Evolutionary conservation across 2,113 vertebrate genomes (phyloP).

Genomic region (Heterochromis multidens): DNA sequence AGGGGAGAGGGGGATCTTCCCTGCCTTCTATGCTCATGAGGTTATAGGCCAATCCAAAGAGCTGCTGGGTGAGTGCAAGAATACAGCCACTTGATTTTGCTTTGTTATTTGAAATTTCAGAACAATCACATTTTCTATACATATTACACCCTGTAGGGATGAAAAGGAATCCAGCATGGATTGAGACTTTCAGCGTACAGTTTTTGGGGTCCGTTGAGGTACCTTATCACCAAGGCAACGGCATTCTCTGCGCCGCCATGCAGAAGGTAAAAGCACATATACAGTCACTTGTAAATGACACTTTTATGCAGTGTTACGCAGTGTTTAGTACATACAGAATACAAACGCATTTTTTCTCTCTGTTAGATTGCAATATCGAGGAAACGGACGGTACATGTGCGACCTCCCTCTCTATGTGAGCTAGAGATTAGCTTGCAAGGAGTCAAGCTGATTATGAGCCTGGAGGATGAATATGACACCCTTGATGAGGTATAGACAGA

Average conservation of each 20-base stretch:
- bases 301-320: neutral
- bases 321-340: neutral
- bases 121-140: neutral
- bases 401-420: constrained; percentile 91
- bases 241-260: constrained; percentile 95
- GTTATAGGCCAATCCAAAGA: constrained; percentile 86
- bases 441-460: constrained; percentile 89
- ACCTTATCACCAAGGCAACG: constrained; percentile 93
- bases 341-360: neutral
- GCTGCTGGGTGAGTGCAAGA: constrained; percentile 74
- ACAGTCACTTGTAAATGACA: neutral
- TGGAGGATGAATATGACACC: constrained; percentile 80
- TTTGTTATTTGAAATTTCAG: neutral
- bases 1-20: constrained; percentile 92
- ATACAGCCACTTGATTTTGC: neutral
- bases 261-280: constrained; percentile 82
- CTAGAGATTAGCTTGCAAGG: constrained; percentile 91
- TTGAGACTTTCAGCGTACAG: constrained; percentile 89
- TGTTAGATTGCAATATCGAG: constrained; percentile 87
- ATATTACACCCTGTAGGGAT: constrained; percentile 66
- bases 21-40: constrained; percentile 93
- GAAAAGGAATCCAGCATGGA: constrained; percentile 90
- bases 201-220: constrained; percentile 97
- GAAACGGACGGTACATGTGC: constrained; percentile 91
- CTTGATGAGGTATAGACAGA: constrained; percentile 75